Base-by-base conservation (phyloP, 2,797 vertebrate genomes). In the Schizopygopsis pylzovi region DNA sequence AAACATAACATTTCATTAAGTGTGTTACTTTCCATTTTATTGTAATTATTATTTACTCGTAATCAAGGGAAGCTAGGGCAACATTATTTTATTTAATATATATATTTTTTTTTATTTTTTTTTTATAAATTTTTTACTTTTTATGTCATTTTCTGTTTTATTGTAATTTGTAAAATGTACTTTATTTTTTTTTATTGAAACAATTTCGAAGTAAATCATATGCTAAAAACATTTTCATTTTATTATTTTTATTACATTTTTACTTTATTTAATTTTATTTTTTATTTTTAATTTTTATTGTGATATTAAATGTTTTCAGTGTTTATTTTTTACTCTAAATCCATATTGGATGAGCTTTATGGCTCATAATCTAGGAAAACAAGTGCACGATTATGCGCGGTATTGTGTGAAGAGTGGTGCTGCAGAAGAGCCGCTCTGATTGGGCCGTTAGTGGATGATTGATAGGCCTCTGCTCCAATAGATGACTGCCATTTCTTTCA, bases 371-470 rank as follows among this genome's bases (percentile, higher is more conserved):
- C 18, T 9, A 4, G 20, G n/a, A 45, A 43, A n/a, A 13, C 67
- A 22, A 47, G n/a, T 20, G 12, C 52, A 56, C 4, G 20, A n/a
- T n/a, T 77, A 37, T 54, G 75, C 11, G 20, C 18, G 15, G 52
- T n/a, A 39, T 70, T 54, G 47, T 81, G 45, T 39, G 13, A 39
- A 11, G n/a, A 63, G 37, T 18, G 13, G 0, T 45, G 20, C 76
- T 73, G 49, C 77, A 37, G 56, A 78, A 68, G 63, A 63, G 82
- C 83, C 10, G 79, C 79, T 88, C 81, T 82, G 77, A 88, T 81
- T 85, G 82, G 75, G 72, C 84, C 75, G 81, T 89, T 90, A 89
- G 85, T 15, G 65, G 67, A 88, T 86, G 87, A 89, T 90, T 85
- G 88, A 90, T 89, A 68, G 81, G 49, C 71, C 52, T 86, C 87